Base-by-base conservation (phyloP, 2,113 vertebrate species). In the Dissostichus mawsoni region DNA sequence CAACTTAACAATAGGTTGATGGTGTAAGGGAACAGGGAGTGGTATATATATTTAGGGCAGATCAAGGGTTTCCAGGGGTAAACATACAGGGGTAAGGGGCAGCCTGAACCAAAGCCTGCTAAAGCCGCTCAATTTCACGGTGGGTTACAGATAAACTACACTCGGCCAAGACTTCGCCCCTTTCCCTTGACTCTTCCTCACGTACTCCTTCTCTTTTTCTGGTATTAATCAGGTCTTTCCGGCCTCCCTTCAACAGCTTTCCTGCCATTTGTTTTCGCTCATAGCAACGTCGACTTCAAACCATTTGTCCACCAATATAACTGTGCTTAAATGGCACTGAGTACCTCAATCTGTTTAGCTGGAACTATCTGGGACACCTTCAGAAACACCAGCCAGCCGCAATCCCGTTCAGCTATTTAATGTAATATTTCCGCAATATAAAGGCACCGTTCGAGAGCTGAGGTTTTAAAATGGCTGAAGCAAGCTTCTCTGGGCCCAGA, bases 341-440 rank as follows among this genome's bases (percentile, higher is more conserved):
- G 55, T 82, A 75, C 74, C 70, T 87, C 77, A 74, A 82, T 88
- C 81, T 75, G 68, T 78, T 80, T 53, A 76, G 83, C 51, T 66
- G 59, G 55, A 91, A 85, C 89, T 90, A 89, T 89, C 87, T 70
- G 81, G 89, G 88, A 85, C 88, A 92, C 91, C 92, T 94, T 90
- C 69, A 84, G 87, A 93, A 90, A 89, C 84, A 53, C 73, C 57
- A 70, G 72, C 88, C 89, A 83, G 85, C 82, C 67, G 74, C 83
- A 75, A 87, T 89, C 82, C 86, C 66, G 59, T 85, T 90, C 83
- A 86, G 84, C 86, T 90, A 90, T 95, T 95, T 96, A 94, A 96
- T 95, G 95, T 93, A 94, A 96, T 90, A 93, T 94, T 96, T 96
- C 95, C 95, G 94, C 93, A 88, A 92, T 94, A 94, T 95, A 95